A percentile compares a stretch with the other conserved stretches of the same genome.
phyloP scores from a whole-genome alignment of 2,888 invertebrate species.

The Ametastegia equiseti region DNA sequence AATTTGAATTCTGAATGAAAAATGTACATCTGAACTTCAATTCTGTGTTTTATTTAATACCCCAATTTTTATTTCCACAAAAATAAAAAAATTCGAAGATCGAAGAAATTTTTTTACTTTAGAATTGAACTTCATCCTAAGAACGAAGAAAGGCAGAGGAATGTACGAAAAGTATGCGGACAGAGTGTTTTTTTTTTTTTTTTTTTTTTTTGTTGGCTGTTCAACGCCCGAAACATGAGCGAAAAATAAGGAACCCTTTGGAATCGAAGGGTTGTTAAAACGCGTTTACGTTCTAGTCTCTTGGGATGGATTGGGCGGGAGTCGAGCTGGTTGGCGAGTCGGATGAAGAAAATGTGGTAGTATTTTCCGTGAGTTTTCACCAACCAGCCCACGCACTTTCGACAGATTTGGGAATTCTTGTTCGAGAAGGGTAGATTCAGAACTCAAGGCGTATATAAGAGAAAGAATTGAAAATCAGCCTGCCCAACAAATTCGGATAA shows the following conservation, averaged over 20 bases:
- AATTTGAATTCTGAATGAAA: too few species aligned
- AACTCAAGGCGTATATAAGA: conserved; percentile 5
- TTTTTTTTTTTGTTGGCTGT: not conserved
- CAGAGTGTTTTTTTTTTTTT: not conserved
- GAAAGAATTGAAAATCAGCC: conserved; percentile 22
- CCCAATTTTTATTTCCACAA: too few species aligned
- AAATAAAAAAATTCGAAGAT: too few species aligned
- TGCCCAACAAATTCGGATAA: not conserved
- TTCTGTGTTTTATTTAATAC: too few species aligned
- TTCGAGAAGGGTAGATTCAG: conserved; percentile 21
- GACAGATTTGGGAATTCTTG: conserved; percentile 40
- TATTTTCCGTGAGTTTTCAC: not conserved
- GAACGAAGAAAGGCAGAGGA: not conserved
- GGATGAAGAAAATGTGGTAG: not conserved
- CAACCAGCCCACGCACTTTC: not conserved
- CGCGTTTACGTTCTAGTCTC: conserved; percentile 15
- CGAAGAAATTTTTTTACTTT: too few species aligned
- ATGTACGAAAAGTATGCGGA: too few species aligned
- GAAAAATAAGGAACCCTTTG: conserved; percentile 12
- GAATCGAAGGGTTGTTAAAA: conserved; percentile 24
- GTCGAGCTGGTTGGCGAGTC: not conserved
- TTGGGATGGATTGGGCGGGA: not conserved
- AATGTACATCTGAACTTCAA: too few species aligned
- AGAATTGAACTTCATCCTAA: not conserved
- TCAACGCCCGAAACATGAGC: not conserved